Conservation (phyloP, 2,888 invertebrate species). For the Tetramorium bicarinatum region DNA sequence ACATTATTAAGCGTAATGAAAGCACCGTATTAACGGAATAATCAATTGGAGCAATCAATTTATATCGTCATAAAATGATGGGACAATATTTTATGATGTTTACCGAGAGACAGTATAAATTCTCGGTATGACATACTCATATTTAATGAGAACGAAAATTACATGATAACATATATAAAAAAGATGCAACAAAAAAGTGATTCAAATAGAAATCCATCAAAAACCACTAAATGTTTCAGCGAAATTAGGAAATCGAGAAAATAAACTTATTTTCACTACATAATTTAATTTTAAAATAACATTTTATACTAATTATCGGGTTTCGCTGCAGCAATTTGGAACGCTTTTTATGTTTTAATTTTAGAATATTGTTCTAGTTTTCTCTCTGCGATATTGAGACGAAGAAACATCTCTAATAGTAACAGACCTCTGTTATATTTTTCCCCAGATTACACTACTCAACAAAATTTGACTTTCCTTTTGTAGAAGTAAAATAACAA, state of each 20-base stretch:
- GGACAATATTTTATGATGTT: conserved; percentile 34
- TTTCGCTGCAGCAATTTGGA: background rate
- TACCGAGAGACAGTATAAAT: conserved; percentile 8
- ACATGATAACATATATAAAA: background rate
- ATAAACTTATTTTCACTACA: background rate
- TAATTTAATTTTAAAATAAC: background rate
- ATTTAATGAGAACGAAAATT: conserved; percentile 25
- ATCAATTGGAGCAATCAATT: conserved; percentile 43
- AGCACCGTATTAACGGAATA: conserved; percentile 20
- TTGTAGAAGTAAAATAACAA: conserved; percentile 42
- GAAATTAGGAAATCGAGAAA: background rate
- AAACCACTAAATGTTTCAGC: background rate
- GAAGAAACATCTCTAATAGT: conserved; percentile 20
- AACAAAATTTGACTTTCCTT: conserved; percentile 41
- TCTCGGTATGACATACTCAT: background rate
- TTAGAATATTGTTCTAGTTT: conserved; percentile 30
- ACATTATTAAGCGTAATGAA: conserved; percentile 36
- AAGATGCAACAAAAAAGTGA: background rate
- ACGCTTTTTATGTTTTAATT: background rate
- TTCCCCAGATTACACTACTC: conserved; percentile 45
- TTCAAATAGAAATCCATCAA: background rate
- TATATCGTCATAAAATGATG: conserved; percentile 22
- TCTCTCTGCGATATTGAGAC: conserved; percentile 38
- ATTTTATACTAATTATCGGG: background rate
- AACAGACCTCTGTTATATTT: conserved; percentile 44